Conservation (phyloP, 2,797 vertebrate genomes). For the Enteromius anoplus region DNA sequence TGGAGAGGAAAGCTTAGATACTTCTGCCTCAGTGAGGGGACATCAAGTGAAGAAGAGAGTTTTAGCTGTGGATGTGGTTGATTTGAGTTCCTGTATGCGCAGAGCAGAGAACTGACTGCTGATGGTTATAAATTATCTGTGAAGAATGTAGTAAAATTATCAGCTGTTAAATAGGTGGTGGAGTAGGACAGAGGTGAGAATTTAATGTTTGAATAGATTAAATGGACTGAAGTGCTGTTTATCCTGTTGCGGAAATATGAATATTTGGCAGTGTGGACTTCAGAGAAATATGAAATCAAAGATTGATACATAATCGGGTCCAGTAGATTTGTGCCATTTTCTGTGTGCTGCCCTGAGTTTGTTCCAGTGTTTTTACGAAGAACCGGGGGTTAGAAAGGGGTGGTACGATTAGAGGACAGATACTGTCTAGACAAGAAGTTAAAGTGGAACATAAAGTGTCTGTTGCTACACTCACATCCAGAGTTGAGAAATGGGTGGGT, state of each 20-base stretch:
- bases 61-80: not conserved
- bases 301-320: not conserved
- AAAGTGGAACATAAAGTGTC: too few relatives aligned
- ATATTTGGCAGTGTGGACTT: not conserved
- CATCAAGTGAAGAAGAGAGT: not conserved
- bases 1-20: not conserved
- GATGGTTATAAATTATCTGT: too few relatives aligned
- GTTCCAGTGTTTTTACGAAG: too few relatives aligned
- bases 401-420: too few relatives aligned
- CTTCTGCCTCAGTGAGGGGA: not conserved
- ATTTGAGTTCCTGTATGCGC: not conserved
- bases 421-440: too few relatives aligned
- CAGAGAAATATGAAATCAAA: not conserved
- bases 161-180: not conserved
- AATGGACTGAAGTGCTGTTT: not conserved
- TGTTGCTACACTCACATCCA: too few relatives aligned
- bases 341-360: not conserved
- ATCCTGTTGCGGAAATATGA: not conserved
- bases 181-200: not conserved
- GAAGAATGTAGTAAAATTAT: too few relatives aligned
- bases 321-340: not conserved
- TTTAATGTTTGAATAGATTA: too few relatives aligned
- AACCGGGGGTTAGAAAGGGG: too few relatives aligned
- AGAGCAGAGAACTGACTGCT: too few relatives aligned
- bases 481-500: too few relatives aligned